Evolutionary conservation across 1,140 invertebrate species (phyloP), one percentile per base, ranked within the genome.

Genomic region (Drosophila teissieri): DNA sequence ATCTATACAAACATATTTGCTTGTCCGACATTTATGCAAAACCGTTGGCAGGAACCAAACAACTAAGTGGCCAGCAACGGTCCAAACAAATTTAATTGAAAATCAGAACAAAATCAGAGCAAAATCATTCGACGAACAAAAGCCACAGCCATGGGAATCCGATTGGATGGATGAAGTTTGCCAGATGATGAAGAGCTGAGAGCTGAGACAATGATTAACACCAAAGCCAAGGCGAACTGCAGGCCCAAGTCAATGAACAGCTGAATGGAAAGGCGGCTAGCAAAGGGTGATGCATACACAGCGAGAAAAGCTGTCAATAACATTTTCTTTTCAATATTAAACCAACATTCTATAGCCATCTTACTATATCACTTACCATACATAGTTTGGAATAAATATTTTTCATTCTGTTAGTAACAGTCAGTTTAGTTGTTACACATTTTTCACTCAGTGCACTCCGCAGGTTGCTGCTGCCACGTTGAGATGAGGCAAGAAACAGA

Each of bases 61-160:
- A 81, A 69, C 74, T 64, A 74, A 78, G 77, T 61, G 51, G 45
- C 65, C 44, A 73, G 68, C 78, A 73, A 58, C 74, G 62, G 48
- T 49, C 39, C 17, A 67, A 55, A 88, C 56, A 68, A 49, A 81
- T 76, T 76, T 86, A 86, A 86, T 86, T 86, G 82, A 86, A 86
- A 86, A 82, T 79, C 82, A 72, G 58, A 63, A 61, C 65, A 46
- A 85, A 85, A 64, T 73, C 82, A 72, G 58, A 63, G 64, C 65
- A 46, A 85, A 85, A 64, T 73, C 75, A 70, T 79, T 76, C 56
- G 57, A 17, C 81, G 58, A 68, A 88, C 46, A 69, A 68, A 51
- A 48, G 58, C 58, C n/a, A 44, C 52, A 42, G 24, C 48, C 53
- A 27, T 44, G 12, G 53, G 24, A 64, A 65, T 45, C 54, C 63